A percentile compares a stretch with the other conserved stretches of the same genome.
Conservation (phyloP, 1,140 invertebrate genomes). For the Phthorimaea operculella region DNA sequence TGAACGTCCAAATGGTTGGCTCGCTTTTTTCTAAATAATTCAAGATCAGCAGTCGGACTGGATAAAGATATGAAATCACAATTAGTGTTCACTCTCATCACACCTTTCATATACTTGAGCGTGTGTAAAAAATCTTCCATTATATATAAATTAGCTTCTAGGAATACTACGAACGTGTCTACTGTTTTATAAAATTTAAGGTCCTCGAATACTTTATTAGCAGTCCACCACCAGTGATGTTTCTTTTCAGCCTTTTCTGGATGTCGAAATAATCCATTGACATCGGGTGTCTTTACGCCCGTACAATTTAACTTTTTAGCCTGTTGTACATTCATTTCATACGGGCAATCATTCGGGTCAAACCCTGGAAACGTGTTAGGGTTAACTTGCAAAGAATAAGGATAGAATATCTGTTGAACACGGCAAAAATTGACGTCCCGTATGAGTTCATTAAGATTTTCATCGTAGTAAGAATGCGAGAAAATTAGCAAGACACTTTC, state of each 20-base stretch:
- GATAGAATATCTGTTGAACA: constrained; percentile 41
- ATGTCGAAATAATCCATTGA: constrained; percentile 27
- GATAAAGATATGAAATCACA: constrained; percentile 29
- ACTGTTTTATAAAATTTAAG: constrained; percentile 19
- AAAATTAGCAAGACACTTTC: constrained; percentile 34
- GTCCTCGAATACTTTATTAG: constrained; percentile 36
- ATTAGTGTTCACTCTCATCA: constrained; percentile 17
- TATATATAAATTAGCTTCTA: constrained; percentile 29
- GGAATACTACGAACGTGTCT: constrained; percentile 26
- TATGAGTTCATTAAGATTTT: constrained; percentile 26
- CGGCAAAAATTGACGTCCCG: constrained; percentile 34
- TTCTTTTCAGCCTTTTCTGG: constrained; percentile 25
- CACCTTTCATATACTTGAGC: constrained; percentile 26
- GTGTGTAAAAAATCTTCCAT: constrained; percentile 38
- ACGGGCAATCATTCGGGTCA: constrained; percentile 25
- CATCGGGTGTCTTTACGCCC: constrained; percentile 23
- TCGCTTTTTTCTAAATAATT: constrained; percentile 3
- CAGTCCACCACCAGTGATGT: constrained; percentile 47
- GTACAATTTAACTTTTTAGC: constrained; percentile 27
- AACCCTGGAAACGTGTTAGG: constrained; percentile 32
- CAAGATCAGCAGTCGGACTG: neutral
- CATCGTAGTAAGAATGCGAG: constrained; percentile 33
- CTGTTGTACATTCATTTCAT: constrained; percentile 17
- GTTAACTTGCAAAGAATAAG: constrained; percentile 34
- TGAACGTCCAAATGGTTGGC: constrained; percentile 17